Conservation (phyloP, 2,113 vertebrate genomes). For the Ophiodon elongatus region DNA sequence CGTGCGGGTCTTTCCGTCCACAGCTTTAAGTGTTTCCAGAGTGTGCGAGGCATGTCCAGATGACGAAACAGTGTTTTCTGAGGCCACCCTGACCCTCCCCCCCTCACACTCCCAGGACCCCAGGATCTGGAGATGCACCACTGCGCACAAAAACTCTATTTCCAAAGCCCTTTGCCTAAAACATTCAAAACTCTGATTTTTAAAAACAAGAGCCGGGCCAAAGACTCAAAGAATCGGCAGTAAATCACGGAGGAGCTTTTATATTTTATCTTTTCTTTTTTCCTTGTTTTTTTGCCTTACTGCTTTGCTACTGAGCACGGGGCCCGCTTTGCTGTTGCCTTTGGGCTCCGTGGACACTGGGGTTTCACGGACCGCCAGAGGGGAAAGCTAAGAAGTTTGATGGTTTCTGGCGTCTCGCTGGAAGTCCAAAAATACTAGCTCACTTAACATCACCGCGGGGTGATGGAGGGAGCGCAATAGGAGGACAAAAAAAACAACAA, state of each 20-base stretch:
- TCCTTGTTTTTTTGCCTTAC: conserved; percentile 39
- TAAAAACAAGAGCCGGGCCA: conserved; percentile 80
- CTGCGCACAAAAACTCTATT: conserved; percentile 65
- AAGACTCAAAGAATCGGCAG: conserved; percentile 79
- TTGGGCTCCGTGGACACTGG: conserved; percentile 68
- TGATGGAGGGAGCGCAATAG: conserved; percentile 50
- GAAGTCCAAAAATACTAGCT: conserved; percentile 73
- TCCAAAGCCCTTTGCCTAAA: conserved; percentile 84
- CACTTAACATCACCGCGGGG: conserved; percentile 71
- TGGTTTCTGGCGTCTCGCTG: conserved; percentile 63
- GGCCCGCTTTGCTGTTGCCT: conserved; percentile 69
- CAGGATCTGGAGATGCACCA: conserved; percentile 66
- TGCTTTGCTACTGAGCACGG: conserved; percentile 76
- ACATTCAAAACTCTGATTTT: conserved; percentile 82
- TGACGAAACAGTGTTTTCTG: conserved; percentile 47
- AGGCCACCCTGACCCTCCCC: conserved; percentile 17
- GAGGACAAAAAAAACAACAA: not conserved
- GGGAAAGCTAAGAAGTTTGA: conserved; percentile 73
- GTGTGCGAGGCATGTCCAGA: conserved; percentile 56
- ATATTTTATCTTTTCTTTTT: conserved; percentile 52
- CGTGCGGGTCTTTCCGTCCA: conserved; percentile 56
- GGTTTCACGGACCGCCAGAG: conserved; percentile 69
- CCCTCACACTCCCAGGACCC: conserved; percentile 6
- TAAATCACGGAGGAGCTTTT: conserved; percentile 75
- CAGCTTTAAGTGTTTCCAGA: conserved; percentile 62